Base-by-base conservation (phyloP, 2,888 invertebrate genomes). In the Holacanthella duospinosa region DNA sequence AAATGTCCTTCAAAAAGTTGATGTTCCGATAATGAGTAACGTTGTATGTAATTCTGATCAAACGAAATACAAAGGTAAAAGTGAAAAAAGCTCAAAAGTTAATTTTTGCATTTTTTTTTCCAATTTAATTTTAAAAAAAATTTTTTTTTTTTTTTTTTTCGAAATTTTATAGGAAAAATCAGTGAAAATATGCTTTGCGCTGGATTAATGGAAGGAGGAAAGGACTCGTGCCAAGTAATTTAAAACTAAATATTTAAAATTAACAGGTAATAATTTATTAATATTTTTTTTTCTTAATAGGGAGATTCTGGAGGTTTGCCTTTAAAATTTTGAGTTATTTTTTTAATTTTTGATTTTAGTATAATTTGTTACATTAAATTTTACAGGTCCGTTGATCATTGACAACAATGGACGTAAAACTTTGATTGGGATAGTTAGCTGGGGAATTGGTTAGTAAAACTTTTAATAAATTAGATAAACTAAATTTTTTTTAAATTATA, bases 21-120 rank as follows among this genome's bases (percentile, higher is more conserved):
- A 68, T 21, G 70, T 72, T 25, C 72, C 72, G 21, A 69, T 72
- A 26, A 69, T 72, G 44, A 61, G 61, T 0, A 70, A 70, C 54
- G 54, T 59, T 1, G 64, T 64, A 6, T 71, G 71, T 48, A 68
- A 65, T 26, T 64, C 66, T 21, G 48, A 48, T 6, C 9, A 67
- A 29, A 68, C 71, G 1, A 36, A 60, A 26, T 69, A 69, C 60
- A 63, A 54, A 36, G 65, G 66, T n/a, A 29, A 66, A 66, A 43
- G n/a, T n/a, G n/a, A n/a, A n/a, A n/a, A n/a, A n/a, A 64, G n/a
- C n/a, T n/a, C n/a, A n/a, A n/a, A n/a, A n/a, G n/a, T n/a, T n/a
- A n/a, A n/a, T n/a, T n/a, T n/a, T n/a, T n/a, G n/a, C n/a, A n/a
- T n/a, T n/a, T n/a, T n/a, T n/a, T n/a, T n/a, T n/a, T n/a, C n/a